A percentile compares a stretch with the other conserved stretches of the same genome.
Conservation (phyloP, 2,113 vertebrate genomes). For the Haliaeetus leucogaster region DNA sequence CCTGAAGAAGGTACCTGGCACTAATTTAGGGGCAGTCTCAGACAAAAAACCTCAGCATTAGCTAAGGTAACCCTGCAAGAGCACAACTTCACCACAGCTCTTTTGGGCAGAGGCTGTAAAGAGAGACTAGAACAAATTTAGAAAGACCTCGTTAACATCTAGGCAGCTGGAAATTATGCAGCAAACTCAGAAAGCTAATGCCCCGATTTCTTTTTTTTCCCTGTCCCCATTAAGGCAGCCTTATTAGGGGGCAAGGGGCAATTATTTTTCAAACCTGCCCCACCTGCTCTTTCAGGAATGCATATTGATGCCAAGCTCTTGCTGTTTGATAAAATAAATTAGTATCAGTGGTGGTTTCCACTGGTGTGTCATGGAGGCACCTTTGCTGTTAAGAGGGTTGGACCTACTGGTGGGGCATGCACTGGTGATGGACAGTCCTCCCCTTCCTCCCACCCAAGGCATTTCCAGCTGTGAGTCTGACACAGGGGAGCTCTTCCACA, state of each 20-base stretch:
- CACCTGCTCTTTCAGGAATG: background rate
- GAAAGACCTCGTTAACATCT: background rate
- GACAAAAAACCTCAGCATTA: background rate
- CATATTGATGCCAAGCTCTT: background rate
- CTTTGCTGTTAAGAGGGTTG: background rate
- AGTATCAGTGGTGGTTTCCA: background rate
- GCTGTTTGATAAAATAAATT: background rate
- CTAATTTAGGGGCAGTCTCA: no score
- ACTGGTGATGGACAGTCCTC: background rate
- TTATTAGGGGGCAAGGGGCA: background rate
- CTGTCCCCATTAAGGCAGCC: background rate
- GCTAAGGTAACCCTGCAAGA: background rate
- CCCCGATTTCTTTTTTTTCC: background rate
- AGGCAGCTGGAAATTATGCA: background rate
- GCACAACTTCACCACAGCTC: background rate
- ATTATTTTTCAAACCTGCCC: background rate
- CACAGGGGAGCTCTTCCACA: background rate
- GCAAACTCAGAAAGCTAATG: background rate
- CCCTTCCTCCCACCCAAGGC: background rate
- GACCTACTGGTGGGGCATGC: rapidly evolving
- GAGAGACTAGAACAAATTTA: background rate
- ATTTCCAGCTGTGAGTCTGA: background rate
- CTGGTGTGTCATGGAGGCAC: background rate
- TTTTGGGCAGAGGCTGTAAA: background rate
- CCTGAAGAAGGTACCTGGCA: background rate